phyloP scores from a whole-genome alignment of 1,140 invertebrate genomes.

The Callitettix versicolor region DNA sequence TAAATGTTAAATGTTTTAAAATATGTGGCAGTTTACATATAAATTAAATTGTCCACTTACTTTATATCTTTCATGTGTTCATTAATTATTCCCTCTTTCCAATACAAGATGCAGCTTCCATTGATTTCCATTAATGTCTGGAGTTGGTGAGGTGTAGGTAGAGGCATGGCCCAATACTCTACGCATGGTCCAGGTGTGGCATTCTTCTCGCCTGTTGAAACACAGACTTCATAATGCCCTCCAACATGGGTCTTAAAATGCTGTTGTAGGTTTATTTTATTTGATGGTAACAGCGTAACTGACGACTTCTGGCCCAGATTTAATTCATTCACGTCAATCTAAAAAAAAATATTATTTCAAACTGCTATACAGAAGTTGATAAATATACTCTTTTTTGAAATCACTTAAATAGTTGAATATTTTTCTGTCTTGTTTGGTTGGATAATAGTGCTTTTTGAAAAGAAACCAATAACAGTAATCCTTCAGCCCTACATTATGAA shows the following conservation, averaged over 20 bases:
- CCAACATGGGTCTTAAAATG: constrained; percentile 46
- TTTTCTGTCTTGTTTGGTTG: too few relatives aligned
- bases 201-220: constrained; percentile 34
- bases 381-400: too few relatives aligned
- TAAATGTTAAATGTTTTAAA: too few relatives aligned
- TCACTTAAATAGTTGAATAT: too few relatives aligned
- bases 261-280: constrained; percentile 27
- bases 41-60: too few relatives aligned
- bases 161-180: constrained; percentile 41
- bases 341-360: constrained; percentile 22
- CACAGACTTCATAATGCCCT: constrained; percentile 47
- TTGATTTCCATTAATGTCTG: constrained; percentile 40
- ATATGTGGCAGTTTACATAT: too few relatives aligned
- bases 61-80: too few relatives aligned
- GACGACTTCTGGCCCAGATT: constrained; percentile 35
- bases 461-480: too few relatives aligned
- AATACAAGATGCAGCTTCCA: constrained; percentile 49
- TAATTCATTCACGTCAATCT: constrained; percentile 45
- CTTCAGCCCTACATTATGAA: too few relatives aligned
- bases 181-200: constrained; percentile 28
- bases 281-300: constrained; percentile 36
- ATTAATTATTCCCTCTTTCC: constrained; percentile 36
- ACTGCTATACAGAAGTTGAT: too few relatives aligned
- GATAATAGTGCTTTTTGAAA: too few relatives aligned
- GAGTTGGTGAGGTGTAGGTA: constrained; percentile 53